Evolutionary conservation across 2,113 vertebrate genomes (phyloP).

Genomic region (Chloropsis cyanopogon): DNA sequence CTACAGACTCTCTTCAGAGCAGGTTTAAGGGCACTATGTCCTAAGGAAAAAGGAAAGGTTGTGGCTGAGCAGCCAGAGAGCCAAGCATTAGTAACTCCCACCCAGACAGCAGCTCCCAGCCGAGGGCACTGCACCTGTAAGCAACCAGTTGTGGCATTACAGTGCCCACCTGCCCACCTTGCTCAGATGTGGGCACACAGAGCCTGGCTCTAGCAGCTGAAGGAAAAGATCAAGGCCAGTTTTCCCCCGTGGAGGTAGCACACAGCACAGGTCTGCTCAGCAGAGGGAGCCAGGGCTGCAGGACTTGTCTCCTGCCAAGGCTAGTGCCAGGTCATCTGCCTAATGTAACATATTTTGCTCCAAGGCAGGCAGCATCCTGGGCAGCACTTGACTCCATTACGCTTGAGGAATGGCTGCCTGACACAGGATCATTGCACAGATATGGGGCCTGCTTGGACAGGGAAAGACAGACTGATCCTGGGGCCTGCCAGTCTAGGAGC

Average conservation of each 20-base stretch:
- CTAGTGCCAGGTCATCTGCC: neutral
- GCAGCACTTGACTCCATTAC: neutral
- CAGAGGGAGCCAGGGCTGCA: neutral
- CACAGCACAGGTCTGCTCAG: neutral
- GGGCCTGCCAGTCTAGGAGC: neutral
- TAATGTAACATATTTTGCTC: neutral
- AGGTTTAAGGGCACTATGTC: neutral
- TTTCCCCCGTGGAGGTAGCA: neutral
- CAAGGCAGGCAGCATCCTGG: neutral
- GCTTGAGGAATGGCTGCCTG: neutral
- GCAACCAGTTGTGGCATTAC: neutral
- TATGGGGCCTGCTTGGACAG: neutral
- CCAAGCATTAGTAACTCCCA: neutral
- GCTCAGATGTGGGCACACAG: neutral
- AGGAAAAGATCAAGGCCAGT: neutral
- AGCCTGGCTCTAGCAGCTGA: neutral
- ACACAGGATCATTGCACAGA: neutral
- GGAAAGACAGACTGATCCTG: neutral
- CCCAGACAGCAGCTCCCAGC: neutral
- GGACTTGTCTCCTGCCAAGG: neutral
- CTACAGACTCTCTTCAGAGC: neutral
- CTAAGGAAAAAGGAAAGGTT: neutral
- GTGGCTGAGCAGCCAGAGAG: neutral
- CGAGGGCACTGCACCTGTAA: neutral
- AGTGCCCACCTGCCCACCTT: fast-evolving